Evolutionary conservation across 1,140 invertebrate species (phyloP), one percentile per base, ranked within the genome.

Genomic region (Battus philenor): DNA sequence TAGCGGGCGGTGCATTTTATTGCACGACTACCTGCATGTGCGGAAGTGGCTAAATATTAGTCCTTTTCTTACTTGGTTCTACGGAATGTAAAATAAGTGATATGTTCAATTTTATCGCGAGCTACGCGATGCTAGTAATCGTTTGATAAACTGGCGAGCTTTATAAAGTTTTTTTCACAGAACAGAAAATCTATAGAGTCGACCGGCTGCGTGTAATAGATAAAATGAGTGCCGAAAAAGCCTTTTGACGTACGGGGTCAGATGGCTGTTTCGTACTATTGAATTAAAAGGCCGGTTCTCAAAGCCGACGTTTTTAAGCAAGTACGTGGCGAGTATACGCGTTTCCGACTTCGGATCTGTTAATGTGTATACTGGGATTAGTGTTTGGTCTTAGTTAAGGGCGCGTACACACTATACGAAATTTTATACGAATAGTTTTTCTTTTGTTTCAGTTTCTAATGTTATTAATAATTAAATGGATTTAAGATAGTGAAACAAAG

Each of bases 351-450:
- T 44, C 55, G 66, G 60, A 78, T 75, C 74, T 68, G 71, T 71
- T 78, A 78, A 78, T 78, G 74, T 69, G 59, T 71, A 74, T 66
- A 63, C 58, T 51, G 43, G 68, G 74, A 75, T 78, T 78, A 78
- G 67, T 75, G 52, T 78, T 75, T 68, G 69, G 74, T 74, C 67
- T 71, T 71, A 60, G 27, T 29, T 67, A 50, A 55, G 33, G 67
- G 27, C 41, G 45, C 8, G 55, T 33, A 9, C 27, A 66, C 49
- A 61, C 22, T 26, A 3, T 27, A 3, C 7, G 10, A 20, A 20
- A n/a, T n/a, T 20, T 20, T 2, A 20, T 20, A 3, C 18, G 6
- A 20, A 20, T 3, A 20, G 2, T 20, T 33, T 33, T 20, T 34
- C 11, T 1, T 11, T 16, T 17, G n/a, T 8, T 32, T 32, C 1